phyloP scores from a whole-genome alignment of 2,888 invertebrate species.

The Pterobdella sp. region DNA sequence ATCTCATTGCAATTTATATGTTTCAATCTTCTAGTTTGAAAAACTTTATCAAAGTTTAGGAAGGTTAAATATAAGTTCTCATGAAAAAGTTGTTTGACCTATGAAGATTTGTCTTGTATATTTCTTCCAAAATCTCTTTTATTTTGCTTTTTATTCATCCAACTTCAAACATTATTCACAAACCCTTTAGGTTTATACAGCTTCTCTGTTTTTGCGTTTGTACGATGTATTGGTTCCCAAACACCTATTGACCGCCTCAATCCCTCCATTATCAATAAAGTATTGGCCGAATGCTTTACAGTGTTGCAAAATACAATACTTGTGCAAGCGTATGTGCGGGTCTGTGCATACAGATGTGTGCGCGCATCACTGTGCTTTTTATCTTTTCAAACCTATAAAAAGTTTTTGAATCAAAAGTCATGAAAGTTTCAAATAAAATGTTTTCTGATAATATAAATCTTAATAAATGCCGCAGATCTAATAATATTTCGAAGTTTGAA shows the following conservation, averaged over 20 bases:
- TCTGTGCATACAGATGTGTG: too few species aligned
- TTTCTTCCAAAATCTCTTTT: too few species aligned
- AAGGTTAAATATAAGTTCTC: background rate
- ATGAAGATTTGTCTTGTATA: too few species aligned
- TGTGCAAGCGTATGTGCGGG: too few species aligned
- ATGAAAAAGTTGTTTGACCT: background rate
- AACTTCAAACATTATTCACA: background rate
- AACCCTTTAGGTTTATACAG: background rate
- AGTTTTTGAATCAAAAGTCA: too few species aligned
- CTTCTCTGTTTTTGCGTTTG: background rate
- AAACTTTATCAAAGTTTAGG: background rate
- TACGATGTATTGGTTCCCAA: background rate
- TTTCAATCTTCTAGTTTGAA: background rate
- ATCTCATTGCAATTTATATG: background rate
- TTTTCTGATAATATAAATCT: too few species aligned
- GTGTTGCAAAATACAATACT: background rate
- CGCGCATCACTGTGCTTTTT: too few species aligned
- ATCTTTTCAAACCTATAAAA: too few species aligned
- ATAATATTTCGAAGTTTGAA: too few species aligned
- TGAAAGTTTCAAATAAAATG: too few species aligned
- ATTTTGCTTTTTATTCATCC: background rate
- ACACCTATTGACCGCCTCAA: background rate
- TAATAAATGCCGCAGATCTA: too few species aligned
- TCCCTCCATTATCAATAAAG: constrained; percentile 10
- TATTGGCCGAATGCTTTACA: background rate